Evolutionary conservation across 2,888 invertebrate species (phyloP).

Genomic region (Allophyes oxyacanthae): DNA sequence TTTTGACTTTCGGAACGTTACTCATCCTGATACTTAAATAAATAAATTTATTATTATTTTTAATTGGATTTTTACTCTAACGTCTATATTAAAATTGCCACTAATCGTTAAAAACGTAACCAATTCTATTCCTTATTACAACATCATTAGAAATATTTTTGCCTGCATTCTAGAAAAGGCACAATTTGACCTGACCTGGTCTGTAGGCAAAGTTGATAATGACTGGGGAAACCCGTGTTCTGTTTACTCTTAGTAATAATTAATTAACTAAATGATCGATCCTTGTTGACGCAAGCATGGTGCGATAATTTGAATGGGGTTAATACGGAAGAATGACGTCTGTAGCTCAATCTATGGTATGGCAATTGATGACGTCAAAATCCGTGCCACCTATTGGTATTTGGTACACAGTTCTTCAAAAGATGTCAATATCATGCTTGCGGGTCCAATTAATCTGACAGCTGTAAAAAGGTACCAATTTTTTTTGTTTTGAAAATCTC

Average conservation of each 20-base stretch:
- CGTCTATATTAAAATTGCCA: too few relatives aligned
- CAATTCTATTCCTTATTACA: constrained; percentile 16
- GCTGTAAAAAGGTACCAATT: too few relatives aligned
- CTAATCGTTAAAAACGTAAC: not conserved
- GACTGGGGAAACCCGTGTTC: constrained; percentile 39
- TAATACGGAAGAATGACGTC: constrained; percentile 5
- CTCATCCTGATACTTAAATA: too few relatives aligned
- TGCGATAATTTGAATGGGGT: not conserved
- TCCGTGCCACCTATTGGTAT: too few relatives aligned
- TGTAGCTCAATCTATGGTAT: not conserved
- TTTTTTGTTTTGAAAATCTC: too few relatives aligned
- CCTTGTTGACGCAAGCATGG: constrained; percentile 21
- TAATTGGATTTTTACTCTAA: too few relatives aligned
- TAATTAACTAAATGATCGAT: constrained; percentile 18
- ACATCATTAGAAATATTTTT: constrained; percentile 4
- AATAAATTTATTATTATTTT: too few relatives aligned
- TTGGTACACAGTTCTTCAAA: too few relatives aligned
- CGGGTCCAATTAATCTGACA: too few relatives aligned
- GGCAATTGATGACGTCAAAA: too few relatives aligned
- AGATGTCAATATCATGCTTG: too few relatives aligned
- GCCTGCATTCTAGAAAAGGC: constrained; percentile 6
- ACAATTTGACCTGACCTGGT: constrained; percentile 32
- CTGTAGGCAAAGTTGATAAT: constrained; percentile 24
- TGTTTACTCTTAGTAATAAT: constrained; percentile 41
- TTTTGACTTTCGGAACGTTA: too few relatives aligned